Conservation (phyloP, 2,888 invertebrate genomes). For the Aphodius granarius region DNA sequence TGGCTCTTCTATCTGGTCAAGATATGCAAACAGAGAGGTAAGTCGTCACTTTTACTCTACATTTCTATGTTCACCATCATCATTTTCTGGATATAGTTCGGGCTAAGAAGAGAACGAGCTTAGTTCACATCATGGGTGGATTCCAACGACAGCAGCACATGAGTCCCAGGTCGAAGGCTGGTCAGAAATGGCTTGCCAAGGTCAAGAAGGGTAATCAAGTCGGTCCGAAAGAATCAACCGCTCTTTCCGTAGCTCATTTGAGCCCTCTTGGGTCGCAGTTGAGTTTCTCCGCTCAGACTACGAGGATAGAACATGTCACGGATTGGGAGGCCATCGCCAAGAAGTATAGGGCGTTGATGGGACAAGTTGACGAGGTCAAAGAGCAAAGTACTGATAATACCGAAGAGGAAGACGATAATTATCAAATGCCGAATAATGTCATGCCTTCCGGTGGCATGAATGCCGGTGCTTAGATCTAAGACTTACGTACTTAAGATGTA, state of each 20-base stretch:
- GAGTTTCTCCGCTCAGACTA: slow-evolving; percentile 74
- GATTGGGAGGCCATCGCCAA: slow-evolving; percentile 91
- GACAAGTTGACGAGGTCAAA: slow-evolving; percentile 61
- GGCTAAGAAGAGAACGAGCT: slow-evolving; percentile 71
- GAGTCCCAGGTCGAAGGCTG: slow-evolving; percentile 84
- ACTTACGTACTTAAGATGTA: too few species aligned
- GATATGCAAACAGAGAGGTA: slow-evolving; percentile 66
- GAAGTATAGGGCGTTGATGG: slow-evolving; percentile 79
- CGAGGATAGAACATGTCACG: slow-evolving; percentile 84
- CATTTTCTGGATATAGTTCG: slow-evolving; percentile 41
- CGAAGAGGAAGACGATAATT: slow-evolving; percentile 46
- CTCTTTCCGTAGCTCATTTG: slow-evolving; percentile 77
- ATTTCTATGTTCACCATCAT: background rate
- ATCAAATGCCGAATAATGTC: slow-evolving; percentile 40
- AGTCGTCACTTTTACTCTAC: slow-evolving; percentile 6
- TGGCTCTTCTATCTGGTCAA: slow-evolving; percentile 87
- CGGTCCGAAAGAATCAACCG: slow-evolving; percentile 77
- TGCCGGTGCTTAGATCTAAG: background rate
- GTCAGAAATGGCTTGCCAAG: slow-evolving; percentile 86
- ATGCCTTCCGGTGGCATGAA: slow-evolving; percentile 18
- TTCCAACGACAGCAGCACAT: slow-evolving; percentile 67
- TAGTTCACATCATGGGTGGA: slow-evolving; percentile 81
- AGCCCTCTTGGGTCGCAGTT: slow-evolving; percentile 84
- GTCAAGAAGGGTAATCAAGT: slow-evolving; percentile 80
- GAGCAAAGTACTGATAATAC: slow-evolving; percentile 46